Evolutionary conservation across 2,797 vertebrate genomes (phyloP), one percentile per base, ranked within the genome.

Genomic region (Schizothorax lantsangensis): DNA sequence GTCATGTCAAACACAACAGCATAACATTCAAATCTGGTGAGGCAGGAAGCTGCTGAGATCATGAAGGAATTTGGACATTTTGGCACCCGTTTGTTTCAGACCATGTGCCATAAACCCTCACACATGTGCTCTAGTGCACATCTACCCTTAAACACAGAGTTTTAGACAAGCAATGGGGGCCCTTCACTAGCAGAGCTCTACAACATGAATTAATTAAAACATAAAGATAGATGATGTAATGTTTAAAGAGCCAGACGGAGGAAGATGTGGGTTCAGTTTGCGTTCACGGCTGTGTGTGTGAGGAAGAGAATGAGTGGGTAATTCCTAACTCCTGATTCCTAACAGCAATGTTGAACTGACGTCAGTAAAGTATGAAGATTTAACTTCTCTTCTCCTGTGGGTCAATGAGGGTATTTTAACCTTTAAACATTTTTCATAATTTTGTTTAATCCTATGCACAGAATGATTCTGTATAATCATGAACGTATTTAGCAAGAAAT

Each of bases 31-130:
- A 91, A 94, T 93, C 89, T 84, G 77, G 86, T 78, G 87, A 87
- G 91, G 87, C 95, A 95, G 94, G 95, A 95, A 94, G 93, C 89
- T 89, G 88, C 90, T 92, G 89, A 90, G 91, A 95, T 94, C 92
- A 93, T 91, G 90, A 87, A 79, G 83, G 89, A 81, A 81, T 89
- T 88, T 83, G 83, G 87, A 92, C 91, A 93, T 93, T 91, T 88
- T 88, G 84, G 69, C 89, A 86, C 40, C 17, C 69, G 11, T 84
- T 52, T 45, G 72, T 77, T 64, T 81, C 66, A 40, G 49, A 72
- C 8, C 12, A 74, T 79, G 47, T 83, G 71, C 47, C 26, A 33
- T 66, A 64, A 73, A 77, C 19, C 57, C 40, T 73, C 71, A 83
- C 68, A 83, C n/a, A 74, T 45, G 64, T 57, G 74, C 30, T 59